Base-by-base conservation (phyloP, 1,140 invertebrate genomes). In the Sitodiplosis mosellana region DNA sequence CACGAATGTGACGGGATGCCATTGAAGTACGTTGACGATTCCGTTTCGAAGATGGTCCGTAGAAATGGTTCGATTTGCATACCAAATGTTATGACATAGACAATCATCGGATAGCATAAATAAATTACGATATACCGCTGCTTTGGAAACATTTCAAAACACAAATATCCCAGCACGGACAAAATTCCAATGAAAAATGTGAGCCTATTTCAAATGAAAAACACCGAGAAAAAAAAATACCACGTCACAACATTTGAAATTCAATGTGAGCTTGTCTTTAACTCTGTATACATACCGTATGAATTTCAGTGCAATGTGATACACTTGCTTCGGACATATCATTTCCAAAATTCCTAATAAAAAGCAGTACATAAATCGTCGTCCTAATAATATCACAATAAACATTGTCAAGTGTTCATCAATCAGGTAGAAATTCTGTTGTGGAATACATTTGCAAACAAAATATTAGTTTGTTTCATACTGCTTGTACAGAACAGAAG, bases 391-490 rank as follows among this genome's bases (percentile, higher is more conserved):
- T 14, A 87, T 74, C 48, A 80, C 64, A 52, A 94, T 84, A 58
- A 95, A 87, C 51, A 77, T 67, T 21, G 91, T 71, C 20, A 95
- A 64, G 63, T 93, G 80, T 11, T 77, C 76, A 64, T 96, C 89
- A 59, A 97, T 93, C 42, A 95, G 68, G 63, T 96, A 88, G 64
- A 93, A 90, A 69, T 95, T 94, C 91, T 95, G 71, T 37, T n/a
- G 81, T 84, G 56, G 55, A 55, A 54, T 48, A 51, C 51, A 50
- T 33, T 48, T 44, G n/a, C 22, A 48, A 41, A 42, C 47, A n/a
- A n/a, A n/a, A n/a, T n/a, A n/a, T n/a, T n/a, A n/a, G n/a, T n/a
- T n/a, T n/a, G n/a, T n/a, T 45, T 49, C 21, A 46, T 27, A 37
- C 50, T n/a, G n/a, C n/a, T n/a, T n/a, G n/a, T 42, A 6, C 44